phyloP scores from a whole-genome alignment of 2,797 vertebrate species.

The Ataeniobius toweri region DNA sequence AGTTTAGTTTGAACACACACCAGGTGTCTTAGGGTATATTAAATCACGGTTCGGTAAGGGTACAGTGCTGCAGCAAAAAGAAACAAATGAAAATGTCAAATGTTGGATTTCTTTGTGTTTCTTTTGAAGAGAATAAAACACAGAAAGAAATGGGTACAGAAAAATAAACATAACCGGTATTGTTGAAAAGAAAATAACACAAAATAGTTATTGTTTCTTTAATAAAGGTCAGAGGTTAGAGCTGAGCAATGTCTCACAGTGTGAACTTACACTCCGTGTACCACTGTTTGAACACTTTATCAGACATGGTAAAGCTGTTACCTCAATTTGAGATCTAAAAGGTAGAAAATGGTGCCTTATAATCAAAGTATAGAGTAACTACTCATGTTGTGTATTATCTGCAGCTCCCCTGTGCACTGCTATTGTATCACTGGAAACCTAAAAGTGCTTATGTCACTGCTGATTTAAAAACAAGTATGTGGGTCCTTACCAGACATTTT shows the following conservation, averaged over 20 bases:
- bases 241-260: background rate
- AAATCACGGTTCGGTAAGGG: background rate
- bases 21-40: background rate
- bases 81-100: background rate
- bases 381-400: too few species aligned
- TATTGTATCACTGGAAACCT: background rate
- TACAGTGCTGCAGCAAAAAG: background rate
- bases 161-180: background rate
- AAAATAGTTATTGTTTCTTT: background rate
- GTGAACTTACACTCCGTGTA: background rate
- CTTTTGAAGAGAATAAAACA: background rate
- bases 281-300: background rate
- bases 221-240: background rate
- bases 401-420: background rate
- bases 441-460: too few species aligned
- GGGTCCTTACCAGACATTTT: background rate
- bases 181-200: background rate
- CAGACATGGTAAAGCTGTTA: background rate
- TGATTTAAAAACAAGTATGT: background rate
- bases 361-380: too few species aligned
- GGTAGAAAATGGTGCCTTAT: too few species aligned
- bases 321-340: background rate
- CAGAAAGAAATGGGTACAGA: background rate
- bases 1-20: slow-evolving; percentile 16
- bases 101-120: background rate